These are phyloP conservation scores for Neoarius graeffei DNA, from an alignment of 2,113 vertebrate genomes.

Conservation along the genomic window DNA sequence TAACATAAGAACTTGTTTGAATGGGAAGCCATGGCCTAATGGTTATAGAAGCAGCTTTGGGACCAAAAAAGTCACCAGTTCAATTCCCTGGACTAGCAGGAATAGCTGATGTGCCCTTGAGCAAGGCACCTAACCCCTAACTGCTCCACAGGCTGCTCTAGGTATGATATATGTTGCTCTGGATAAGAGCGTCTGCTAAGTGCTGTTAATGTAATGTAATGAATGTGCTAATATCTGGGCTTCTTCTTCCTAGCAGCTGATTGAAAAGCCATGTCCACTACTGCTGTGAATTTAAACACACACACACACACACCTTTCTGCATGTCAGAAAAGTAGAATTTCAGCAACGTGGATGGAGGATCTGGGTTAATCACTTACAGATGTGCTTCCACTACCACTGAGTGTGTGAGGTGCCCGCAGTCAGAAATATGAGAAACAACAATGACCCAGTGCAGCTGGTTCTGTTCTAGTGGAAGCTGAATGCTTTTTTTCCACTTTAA, in stretches of 20 bases:
- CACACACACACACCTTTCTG: slow-evolving; percentile 24
- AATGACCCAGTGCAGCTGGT: slow-evolving; percentile 62
- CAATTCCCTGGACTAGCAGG: no score
- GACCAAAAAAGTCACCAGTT: no score
- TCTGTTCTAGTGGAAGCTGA: slow-evolving; percentile 47
- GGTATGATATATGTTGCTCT: no score
- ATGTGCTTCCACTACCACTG: slow-evolving; percentile 62
- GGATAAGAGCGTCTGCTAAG: no score
- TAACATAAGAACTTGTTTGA: not conserved
- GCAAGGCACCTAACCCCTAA: no score
- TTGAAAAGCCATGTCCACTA: not conserved
- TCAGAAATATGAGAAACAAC: slow-evolving; percentile 54
- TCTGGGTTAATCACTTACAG: slow-evolving; percentile 73
- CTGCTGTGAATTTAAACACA: not conserved
- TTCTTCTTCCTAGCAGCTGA: not conserved
- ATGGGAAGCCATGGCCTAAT: no score
- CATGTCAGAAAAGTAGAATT: slow-evolving; percentile 58
- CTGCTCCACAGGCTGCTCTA: no score
- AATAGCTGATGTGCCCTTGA: no score
- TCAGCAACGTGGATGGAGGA: slow-evolving; percentile 72
- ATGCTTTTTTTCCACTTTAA: slow-evolving; percentile 15
- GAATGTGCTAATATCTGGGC: no score
- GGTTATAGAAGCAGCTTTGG: no score
- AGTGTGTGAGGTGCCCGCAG: not conserved
- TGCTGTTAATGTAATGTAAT: no score